Evolutionary conservation across 2,797 vertebrate genomes (phyloP), one percentile per base, ranked within the genome.

Genomic region (Myotis findleyi): DNA sequence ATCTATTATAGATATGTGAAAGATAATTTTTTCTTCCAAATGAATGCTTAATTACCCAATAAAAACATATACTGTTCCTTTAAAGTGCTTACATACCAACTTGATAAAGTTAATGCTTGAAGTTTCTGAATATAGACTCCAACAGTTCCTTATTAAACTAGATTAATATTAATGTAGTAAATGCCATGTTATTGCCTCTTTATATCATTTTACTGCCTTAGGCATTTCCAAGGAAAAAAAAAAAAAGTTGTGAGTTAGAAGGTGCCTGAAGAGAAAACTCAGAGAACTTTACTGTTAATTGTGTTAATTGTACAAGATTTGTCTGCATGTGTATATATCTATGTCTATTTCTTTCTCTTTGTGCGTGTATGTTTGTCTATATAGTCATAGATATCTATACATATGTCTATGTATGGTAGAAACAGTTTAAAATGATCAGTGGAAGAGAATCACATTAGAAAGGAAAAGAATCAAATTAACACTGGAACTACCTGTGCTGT

Each of bases 141-240:
- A 84, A 27, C 12, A 91, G 13, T 91, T 94, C 20, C 13, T 62
- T 47, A 73, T 85, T 93, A 12, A n/a, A 11, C 27, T 76, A 53
- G 36, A 82, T 83, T 83, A 92, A 6, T 92, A 91, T 80, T 91
- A 82, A 73, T 82, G n/a, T 36, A 68, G 38, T 75, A 95, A 94
- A 47, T 69, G 7, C 0, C 81, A 95, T 53, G 9, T 47, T 36
- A 80, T 75, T 91, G 25, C 2, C 2, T 86, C 25, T 87, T 79
- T 86, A 64, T 89, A 23, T 90, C n/a, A 71, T 80, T 73, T 69
- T 62, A 76, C 81, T 93, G 13, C 21, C 49, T 90, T 73, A 71
- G 38, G 5, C 11, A 91, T 72, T 82, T 95, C 53, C 71, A 71
- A 94, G 64, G 64, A 6, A 14, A 10, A 92, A 94, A 93, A n/a